Percentiles rank a stretch among this genome's conserved stretches.
These are phyloP conservation scores for Eublepharis macularius DNA, from an alignment of 2,113 vertebrate genomes.

Conservation along the genomic window DNA sequence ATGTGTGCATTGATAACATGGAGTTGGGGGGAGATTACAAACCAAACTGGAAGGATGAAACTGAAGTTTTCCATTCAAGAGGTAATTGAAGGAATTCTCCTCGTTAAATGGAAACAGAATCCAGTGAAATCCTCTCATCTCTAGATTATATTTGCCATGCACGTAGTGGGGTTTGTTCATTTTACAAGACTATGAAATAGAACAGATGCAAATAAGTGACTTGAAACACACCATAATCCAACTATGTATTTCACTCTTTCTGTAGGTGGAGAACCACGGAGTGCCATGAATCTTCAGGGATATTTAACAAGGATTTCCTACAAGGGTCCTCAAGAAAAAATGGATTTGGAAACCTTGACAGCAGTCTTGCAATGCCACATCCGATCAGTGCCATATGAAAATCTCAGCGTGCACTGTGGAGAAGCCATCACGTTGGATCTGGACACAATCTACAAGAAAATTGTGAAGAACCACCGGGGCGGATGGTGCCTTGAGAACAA, in stretches of 20 bases:
- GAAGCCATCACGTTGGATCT: conserved; percentile 74
- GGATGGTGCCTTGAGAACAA: conserved; percentile 91
- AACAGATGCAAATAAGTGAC: neutral
- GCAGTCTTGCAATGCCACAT: conserved; percentile 79
- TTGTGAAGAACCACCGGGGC: conserved; percentile 78
- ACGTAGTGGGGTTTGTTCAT: no score
- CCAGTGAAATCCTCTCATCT: no score
- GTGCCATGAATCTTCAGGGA: conserved; percentile 79
- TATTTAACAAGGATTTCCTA: conserved; percentile 88
- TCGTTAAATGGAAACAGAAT: no score
- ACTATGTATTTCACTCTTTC: conserved; percentile 28
- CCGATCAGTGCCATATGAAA: conserved; percentile 82
- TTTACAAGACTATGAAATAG: neutral
- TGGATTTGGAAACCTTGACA: conserved; percentile 78
- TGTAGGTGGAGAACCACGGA: neutral
- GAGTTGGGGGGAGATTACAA: no score
- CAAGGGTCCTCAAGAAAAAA: conserved; percentile 59
- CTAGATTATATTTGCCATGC: no score
- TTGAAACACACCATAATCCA: neutral
- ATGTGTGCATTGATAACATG: no score
- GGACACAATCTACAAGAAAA: conserved; percentile 74
- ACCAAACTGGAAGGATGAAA: no score
- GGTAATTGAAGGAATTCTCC: no score
- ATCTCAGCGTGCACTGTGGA: conserved; percentile 86
- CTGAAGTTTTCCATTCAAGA: no score